These are phyloP conservation scores for Tineola bisselliella DNA, from an alignment of 2,888 invertebrate genomes.

Conservation along the genomic window DNA sequence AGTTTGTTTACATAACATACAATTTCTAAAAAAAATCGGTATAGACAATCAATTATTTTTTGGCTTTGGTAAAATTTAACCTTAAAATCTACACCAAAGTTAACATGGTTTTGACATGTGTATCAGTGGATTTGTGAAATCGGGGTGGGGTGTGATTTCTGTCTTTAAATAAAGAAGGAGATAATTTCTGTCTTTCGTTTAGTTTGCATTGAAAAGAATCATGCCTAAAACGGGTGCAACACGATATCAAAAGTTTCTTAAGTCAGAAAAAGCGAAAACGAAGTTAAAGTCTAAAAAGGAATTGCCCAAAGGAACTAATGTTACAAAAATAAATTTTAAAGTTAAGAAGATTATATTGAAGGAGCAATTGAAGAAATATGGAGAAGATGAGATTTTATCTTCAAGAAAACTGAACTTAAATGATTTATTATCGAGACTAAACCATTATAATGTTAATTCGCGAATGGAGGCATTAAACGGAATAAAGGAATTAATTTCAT, in stretches of 20 bases:
- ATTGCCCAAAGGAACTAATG: conserved; percentile 87
- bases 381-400: conserved; percentile 67
- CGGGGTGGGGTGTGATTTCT: no score
- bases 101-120: no score
- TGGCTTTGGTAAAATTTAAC: no score
- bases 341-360: conserved; percentile 85
- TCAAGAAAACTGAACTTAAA: conserved; percentile 75
- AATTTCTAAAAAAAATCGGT: no score
- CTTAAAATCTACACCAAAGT: no score
- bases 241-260: conserved; percentile 77
- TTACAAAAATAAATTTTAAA: conserved; percentile 90
- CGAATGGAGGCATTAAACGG: conserved; percentile 73
- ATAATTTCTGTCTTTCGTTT: no score
- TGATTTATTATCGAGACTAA: conserved; percentile 76
- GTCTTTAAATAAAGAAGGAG: no score
- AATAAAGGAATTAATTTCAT: conserved; percentile 61
- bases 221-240: conserved; percentile 63
- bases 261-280: conserved; percentile 88
- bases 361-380: conserved; percentile 74
- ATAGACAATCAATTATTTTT: no score
- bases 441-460: conserved; percentile 78
- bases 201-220: background rate
- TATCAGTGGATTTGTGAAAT: no score
- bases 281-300: conserved; percentile 84
- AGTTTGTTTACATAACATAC: no score